phyloP scores from a whole-genome alignment of 2,113 vertebrate species.

The Pterocles burchelli region DNA sequence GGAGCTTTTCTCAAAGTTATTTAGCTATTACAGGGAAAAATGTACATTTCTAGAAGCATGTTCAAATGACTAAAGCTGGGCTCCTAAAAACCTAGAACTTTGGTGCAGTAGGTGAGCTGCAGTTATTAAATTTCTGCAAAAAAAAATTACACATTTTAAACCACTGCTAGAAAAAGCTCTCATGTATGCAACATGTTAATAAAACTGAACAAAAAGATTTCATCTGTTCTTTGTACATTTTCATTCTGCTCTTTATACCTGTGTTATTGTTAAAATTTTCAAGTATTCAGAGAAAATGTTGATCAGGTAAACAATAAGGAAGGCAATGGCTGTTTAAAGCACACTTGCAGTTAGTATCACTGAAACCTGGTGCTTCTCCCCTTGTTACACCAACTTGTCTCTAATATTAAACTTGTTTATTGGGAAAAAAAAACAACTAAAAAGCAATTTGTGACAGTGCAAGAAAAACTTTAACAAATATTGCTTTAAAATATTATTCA shows the following conservation, averaged over 20 bases:
- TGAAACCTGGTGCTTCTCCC: slow-evolving; percentile 63
- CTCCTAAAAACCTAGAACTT: slow-evolving; percentile 79
- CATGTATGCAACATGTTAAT: slow-evolving; percentile 56
- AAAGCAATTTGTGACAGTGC: slow-evolving; percentile 77
- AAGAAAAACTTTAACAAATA: slow-evolving; percentile 77
- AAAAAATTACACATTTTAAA: slow-evolving; percentile 67
- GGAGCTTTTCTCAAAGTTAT: slow-evolving; percentile 71
- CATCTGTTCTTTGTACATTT: slow-evolving; percentile 65
- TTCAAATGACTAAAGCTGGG: slow-evolving; percentile 82
- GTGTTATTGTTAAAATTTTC: slow-evolving; percentile 78
- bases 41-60: slow-evolving; percentile 73
- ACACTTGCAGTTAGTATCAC: slow-evolving; percentile 65
- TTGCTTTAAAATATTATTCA: slow-evolving; percentile 78
- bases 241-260: slow-evolving; percentile 74
- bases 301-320: slow-evolving; percentile 78
- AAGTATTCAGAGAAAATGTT: slow-evolving; percentile 81
- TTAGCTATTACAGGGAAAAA: slow-evolving; percentile 69
- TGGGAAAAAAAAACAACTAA: slow-evolving; percentile 41
- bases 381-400: slow-evolving; percentile 70
- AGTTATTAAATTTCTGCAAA: slow-evolving; percentile 72
- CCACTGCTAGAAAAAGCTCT: slow-evolving; percentile 75
- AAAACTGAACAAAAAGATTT: slow-evolving; percentile 65
- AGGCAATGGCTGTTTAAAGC: slow-evolving; percentile 78
- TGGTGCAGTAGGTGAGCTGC: slow-evolving; percentile 79
- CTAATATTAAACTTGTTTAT: slow-evolving; percentile 66